phyloP scores from a whole-genome alignment of 2,888 invertebrate species.

The Cantharis rustica region DNA sequence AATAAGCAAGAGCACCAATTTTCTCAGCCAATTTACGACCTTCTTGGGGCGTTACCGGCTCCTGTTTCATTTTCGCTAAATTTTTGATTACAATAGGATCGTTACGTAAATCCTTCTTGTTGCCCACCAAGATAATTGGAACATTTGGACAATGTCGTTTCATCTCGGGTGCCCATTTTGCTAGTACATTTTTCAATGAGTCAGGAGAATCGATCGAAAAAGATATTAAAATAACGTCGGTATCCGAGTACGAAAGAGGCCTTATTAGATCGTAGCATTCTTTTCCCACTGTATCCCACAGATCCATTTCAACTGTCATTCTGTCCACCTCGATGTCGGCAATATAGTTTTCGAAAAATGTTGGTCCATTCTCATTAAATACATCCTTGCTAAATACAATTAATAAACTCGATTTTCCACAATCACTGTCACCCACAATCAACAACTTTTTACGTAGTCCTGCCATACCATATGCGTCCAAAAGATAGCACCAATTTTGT shows the following conservation, averaged over 20 bases:
- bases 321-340: constrained; percentile 99
- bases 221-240: constrained; percentile 99
- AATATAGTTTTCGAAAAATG: constrained; percentile 99
- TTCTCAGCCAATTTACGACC: constrained; percentile 98
- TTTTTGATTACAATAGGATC: constrained; percentile 94
- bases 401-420: constrained; percentile 98
- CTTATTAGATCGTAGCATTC: constrained; percentile 97
- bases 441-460: constrained; percentile 97
- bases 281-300: constrained; percentile 98
- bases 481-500: too few species aligned
- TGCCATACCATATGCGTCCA: too few species aligned
- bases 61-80: constrained; percentile 97
- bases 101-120: constrained; percentile 96
- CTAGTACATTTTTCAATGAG: constrained; percentile 98
- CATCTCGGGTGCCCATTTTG: constrained; percentile 99
- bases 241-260: constrained; percentile 96
- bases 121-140: constrained; percentile 98
- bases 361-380: constrained; percentile 99
- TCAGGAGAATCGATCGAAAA: constrained; percentile 99
- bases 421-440: constrained; percentile 98
- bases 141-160: constrained; percentile 99
- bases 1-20: constrained; percentile 96
- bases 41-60: constrained; percentile 96
- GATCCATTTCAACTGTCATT: constrained; percentile 91
- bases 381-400: constrained; percentile 99